phyloP scores from a whole-genome alignment of 2,113 vertebrate genomes.

The Aegypius monachus region DNA sequence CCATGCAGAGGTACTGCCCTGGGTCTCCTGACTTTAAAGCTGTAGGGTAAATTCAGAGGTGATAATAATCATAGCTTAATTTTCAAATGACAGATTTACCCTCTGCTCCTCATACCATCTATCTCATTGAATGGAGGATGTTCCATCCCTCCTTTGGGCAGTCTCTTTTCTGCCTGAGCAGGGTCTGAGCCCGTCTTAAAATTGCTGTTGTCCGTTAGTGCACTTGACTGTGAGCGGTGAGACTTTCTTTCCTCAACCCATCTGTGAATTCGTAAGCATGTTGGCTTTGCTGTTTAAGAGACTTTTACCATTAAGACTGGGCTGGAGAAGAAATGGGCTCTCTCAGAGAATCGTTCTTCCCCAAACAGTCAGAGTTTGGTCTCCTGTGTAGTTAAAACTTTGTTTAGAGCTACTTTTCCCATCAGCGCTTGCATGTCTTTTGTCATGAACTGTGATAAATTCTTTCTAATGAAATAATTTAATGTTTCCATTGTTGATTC shows the following conservation, averaged over 20 bases:
- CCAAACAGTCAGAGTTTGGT: background rate
- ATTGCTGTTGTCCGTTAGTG: background rate
- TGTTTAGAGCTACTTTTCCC: background rate
- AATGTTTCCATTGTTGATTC: background rate
- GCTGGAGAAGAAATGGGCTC: background rate
- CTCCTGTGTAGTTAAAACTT: background rate
- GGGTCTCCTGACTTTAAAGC: no score
- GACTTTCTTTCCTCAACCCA: background rate
- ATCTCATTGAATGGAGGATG: background rate
- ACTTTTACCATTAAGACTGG: background rate
- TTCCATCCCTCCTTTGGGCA: background rate
- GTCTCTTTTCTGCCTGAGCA: background rate
- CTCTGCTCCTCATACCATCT: background rate
- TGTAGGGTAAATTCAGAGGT: background rate
- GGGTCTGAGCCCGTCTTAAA: background rate
- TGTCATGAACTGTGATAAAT: background rate
- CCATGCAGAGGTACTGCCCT: background rate
- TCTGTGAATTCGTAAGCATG: background rate
- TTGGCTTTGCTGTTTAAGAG: background rate
- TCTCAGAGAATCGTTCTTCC: background rate
- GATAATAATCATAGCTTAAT: background rate
- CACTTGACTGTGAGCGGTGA: background rate
- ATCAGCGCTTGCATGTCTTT: background rate
- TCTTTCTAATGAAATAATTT: background rate
- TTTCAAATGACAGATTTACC: background rate